Evolutionary conservation across 2,113 vertebrate species (phyloP).

Genomic region (Theristicus caerulescens): DNA sequence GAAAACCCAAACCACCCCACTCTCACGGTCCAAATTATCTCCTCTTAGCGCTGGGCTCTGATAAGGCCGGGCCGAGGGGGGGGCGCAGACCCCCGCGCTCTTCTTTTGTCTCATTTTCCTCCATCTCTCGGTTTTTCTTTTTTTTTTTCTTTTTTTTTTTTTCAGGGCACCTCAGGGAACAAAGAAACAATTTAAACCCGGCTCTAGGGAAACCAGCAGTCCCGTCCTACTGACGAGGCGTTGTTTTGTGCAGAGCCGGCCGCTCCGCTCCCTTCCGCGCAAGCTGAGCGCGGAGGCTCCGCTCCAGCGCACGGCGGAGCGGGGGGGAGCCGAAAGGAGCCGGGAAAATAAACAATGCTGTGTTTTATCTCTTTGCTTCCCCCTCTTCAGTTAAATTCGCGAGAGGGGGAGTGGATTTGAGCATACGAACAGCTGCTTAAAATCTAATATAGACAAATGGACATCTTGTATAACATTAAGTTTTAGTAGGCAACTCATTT

Average conservation of each 20-base stretch:
- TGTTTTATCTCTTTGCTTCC: slow-evolving; percentile 26
- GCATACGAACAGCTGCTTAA: slow-evolving; percentile 54
- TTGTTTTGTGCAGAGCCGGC: neutral
- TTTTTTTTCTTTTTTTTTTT: rapidly evolving
- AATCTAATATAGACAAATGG: slow-evolving; percentile 56
- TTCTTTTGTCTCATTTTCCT: neutral
- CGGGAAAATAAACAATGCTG: slow-evolving; percentile 47
- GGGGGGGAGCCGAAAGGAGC: neutral
- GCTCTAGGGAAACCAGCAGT: neutral
- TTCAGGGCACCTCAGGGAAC: neutral
- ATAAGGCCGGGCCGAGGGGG: slow-evolving; percentile 20
- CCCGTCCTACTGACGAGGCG: neutral
- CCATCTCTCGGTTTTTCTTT: neutral
- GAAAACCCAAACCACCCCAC: neutral
- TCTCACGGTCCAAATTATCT: slow-evolving; percentile 47
- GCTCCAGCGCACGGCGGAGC: neutral
- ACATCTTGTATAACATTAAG: slow-evolving; percentile 59
- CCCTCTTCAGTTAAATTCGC: neutral
- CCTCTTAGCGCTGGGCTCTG: neutral
- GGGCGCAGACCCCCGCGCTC: neutral
- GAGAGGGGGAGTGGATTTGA: neutral
- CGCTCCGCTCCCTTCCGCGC: neutral
- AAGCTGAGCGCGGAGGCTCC: neutral
- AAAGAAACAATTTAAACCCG: slow-evolving; percentile 22
- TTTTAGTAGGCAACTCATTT: slow-evolving; percentile 64